Evolutionary conservation across 1,140 invertebrate genomes (phyloP), one percentile per base, ranked within the genome.

Genomic region (Drosophila quadrilineata): DNA sequence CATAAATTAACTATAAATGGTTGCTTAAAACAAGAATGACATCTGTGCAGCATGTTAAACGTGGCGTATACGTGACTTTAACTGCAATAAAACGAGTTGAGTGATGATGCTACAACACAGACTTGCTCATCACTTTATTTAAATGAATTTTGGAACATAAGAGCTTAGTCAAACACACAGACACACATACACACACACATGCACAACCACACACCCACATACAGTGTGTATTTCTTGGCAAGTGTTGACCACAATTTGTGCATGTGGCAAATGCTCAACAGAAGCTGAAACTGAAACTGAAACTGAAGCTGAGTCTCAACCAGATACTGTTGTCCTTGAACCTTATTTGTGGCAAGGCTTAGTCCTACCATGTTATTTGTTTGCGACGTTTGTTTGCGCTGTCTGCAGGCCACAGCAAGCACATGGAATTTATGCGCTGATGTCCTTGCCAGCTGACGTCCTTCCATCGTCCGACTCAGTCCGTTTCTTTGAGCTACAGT

Each of bases 171-270:
- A 36, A 10, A 24, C 29, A 46, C 22, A 29, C 22, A 58, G 17
- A 40, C 24, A 49, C 12, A 24, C 38, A 41, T 2, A 41, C 35
- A 35, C 21, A 21, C 14, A 33, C 35, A 24, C 43, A 29, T 36
- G 22, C 62, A 58, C 19, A 24, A 2, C 17, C n/a, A 31, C 28
- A 28, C 35, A 50, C 28, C 26, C 46, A 19, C 6, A 28, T 21
- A 49, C 40, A 36, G n/a, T n/a, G n/a, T n/a, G n/a, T 12, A 54
- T 58, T 24, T 59, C n/a, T 59, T 17, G 56, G 40, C 50, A 45
- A 68, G 71, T 71, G 67, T 69, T 77, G 79, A 65, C 73, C 79
- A 57, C 79, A 82, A 85, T 72, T 79, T 82, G 76, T 82, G 77
- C 73, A 82, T 82, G 77, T 82, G 79, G 69, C 59, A 73, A 62